Percentiles rank a stretch among this genome's conserved stretches.
Evolutionary conservation across 2,797 vertebrate species (phyloP).

Genomic region (Leptodactylus fallax): DNA sequence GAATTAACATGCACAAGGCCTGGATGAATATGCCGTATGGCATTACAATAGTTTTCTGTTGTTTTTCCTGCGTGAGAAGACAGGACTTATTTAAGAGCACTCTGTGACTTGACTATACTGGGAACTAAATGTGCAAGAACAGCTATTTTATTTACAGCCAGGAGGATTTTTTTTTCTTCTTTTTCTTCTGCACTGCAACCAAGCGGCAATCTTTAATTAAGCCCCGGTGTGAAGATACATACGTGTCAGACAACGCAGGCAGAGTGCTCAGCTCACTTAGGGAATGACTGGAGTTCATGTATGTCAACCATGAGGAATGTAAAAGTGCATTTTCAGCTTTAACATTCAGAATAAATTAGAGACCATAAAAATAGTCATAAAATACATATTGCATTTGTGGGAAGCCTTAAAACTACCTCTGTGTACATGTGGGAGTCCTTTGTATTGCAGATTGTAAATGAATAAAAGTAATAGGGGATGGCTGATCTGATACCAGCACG

Average conservation of each 20-base stretch:
- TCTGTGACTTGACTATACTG: conserved; percentile 17
- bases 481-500: conserved; percentile 35
- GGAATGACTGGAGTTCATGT: conserved; percentile 39
- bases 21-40: not conserved
- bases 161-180: conserved; percentile 8
- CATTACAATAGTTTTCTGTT: not conserved
- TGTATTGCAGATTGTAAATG: conserved; percentile 49
- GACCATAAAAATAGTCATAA: conserved; percentile 53
- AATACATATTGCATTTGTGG: conserved; percentile 56
- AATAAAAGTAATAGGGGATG: conserved; percentile 36
- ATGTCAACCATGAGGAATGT: conserved; percentile 27
- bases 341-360: conserved; percentile 54
- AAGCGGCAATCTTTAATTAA: conserved; percentile 55
- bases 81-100: conserved; percentile 23
- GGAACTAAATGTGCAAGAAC: conserved; percentile 31
- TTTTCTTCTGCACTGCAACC: conserved; percentile 21
- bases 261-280: conserved; percentile 16
- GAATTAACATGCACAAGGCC: not conserved
- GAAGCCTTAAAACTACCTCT: conserved; percentile 22
- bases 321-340: conserved; percentile 56
- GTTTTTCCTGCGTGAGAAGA: not conserved
- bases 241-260: conserved; percentile 25
- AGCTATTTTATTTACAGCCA: conserved; percentile 45
- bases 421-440: conserved; percentile 58
- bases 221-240: conserved; percentile 38